phyloP scores from a whole-genome alignment of 2,888 invertebrate genomes.

The Brachyopa scutellaris region DNA sequence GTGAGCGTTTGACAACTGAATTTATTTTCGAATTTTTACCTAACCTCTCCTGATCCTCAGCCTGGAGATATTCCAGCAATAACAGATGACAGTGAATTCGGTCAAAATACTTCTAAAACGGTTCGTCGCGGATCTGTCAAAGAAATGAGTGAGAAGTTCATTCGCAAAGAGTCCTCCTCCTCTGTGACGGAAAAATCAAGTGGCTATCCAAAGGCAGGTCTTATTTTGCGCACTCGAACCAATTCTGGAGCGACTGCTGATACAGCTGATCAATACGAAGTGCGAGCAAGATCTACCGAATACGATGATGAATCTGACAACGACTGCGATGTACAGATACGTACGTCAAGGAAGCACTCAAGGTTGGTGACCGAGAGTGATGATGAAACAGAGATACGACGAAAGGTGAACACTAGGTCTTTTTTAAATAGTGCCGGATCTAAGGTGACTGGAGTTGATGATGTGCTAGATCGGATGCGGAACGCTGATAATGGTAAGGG shows the following conservation, averaged over 20 bases:
- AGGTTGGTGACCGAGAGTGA: conserved; percentile 75
- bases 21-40: neutral
- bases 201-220: conserved; percentile 88
- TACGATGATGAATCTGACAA: conserved; percentile 67
- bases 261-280: conserved; percentile 79
- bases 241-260: conserved; percentile 76
- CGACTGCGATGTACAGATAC: conserved; percentile 74
- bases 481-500: conserved; percentile 87
- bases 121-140: conserved; percentile 89
- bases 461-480: conserved; percentile 90
- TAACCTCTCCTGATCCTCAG: neutral
- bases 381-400: conserved; percentile 76
- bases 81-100: conserved; percentile 44
- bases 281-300: conserved; percentile 64
- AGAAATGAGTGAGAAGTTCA: conserved; percentile 90
- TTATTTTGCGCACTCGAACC: conserved; percentile 86
- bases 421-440: conserved; percentile 87
- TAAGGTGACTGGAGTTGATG: conserved; percentile 88
- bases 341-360: conserved; percentile 73
- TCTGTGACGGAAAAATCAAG: conserved; percentile 76
- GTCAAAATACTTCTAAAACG: conserved; percentile 73
- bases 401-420: conserved; percentile 82
- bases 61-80: conserved; percentile 44
- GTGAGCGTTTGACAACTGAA: conserved; percentile 18
- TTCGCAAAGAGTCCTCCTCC: conserved; percentile 84